A percentile compares a stretch with the other conserved stretches of the same genome.
Evolutionary conservation across 2,113 vertebrate species (phyloP).

Genomic region (Leuciscus idus): DNA sequence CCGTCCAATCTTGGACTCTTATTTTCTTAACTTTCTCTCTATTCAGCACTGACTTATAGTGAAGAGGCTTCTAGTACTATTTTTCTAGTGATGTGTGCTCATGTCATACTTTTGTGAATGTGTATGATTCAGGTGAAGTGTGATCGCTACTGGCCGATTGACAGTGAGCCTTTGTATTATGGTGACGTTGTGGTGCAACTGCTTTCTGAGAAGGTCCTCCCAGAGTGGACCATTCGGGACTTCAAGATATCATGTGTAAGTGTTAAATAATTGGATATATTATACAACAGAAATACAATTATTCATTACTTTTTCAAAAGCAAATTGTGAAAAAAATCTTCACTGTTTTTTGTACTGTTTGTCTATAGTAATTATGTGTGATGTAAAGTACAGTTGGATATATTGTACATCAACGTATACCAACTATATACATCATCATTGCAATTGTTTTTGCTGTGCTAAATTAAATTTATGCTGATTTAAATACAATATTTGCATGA

Average conservation of each 20-base stretch:
- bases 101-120: background rate
- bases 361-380: too few relatives aligned
- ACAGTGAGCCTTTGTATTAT: conserved; percentile 91
- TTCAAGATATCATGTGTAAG: conserved; percentile 92
- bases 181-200: conserved; percentile 94
- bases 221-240: conserved; percentile 97
- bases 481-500: too few relatives aligned
- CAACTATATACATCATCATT: too few relatives aligned
- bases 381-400: too few relatives aligned
- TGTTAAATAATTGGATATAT: background rate
- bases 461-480: too few relatives aligned
- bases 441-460: too few relatives aligned
- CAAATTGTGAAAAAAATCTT: background rate
- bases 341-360: too few relatives aligned
- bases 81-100: background rate
- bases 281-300: background rate
- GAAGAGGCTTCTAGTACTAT: background rate
- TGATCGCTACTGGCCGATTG: conserved; percentile 95
- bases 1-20: too few relatives aligned
- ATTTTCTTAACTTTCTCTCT: too few relatives aligned
- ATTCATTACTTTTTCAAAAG: background rate
- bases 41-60: background rate
- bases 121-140: conserved; percentile 86
- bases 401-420: too few relatives aligned
- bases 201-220: conserved; percentile 91